Conservation (phyloP, 1,140 invertebrate species). For the Drosophila sproati region DNA sequence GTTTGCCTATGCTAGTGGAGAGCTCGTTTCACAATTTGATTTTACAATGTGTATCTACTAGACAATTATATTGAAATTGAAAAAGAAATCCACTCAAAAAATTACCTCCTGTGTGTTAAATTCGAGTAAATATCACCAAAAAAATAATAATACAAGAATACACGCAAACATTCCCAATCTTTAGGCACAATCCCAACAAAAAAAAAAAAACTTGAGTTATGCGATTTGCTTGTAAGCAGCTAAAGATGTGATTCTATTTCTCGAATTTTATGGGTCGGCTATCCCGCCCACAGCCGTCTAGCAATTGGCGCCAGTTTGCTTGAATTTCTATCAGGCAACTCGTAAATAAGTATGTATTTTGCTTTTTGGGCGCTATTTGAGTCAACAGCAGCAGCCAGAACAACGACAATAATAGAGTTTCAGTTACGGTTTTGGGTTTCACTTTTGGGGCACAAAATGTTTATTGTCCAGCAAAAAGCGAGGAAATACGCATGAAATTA, state of each 20-base stretch:
- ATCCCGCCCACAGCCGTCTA: constrained; percentile 45
- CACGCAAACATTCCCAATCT: background rate
- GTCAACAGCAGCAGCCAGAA: constrained; percentile 45
- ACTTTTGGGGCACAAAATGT: constrained; percentile 53
- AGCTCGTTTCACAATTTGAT: no score
- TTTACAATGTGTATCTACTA: no score
- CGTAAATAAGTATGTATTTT: constrained; percentile 49
- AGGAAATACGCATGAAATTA: constrained; percentile 82
- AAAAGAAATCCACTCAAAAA: no score
- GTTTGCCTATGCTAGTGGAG: no score
- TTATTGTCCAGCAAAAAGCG: constrained; percentile 72
- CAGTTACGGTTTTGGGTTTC: constrained; percentile 47
- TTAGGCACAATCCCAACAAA: background rate
- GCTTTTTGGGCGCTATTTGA: constrained; percentile 27
- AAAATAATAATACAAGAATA: background rate
- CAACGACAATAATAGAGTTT: constrained; percentile 60
- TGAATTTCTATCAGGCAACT: constrained; percentile 29
- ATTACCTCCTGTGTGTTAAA: no score
- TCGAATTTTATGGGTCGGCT: constrained; percentile 45
- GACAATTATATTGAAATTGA: no score
- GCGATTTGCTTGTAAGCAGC: constrained; percentile 18
- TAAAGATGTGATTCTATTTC: constrained; percentile 33
- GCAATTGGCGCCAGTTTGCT: constrained; percentile 67
- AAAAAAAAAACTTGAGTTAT: constrained; percentile 34
- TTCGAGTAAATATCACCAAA: no score